Percentiles rank a stretch among this genome's conserved stretches.
phyloP scores from a whole-genome alignment of 2,113 vertebrate species.

The Phyllopteryx taeniolatus region DNA sequence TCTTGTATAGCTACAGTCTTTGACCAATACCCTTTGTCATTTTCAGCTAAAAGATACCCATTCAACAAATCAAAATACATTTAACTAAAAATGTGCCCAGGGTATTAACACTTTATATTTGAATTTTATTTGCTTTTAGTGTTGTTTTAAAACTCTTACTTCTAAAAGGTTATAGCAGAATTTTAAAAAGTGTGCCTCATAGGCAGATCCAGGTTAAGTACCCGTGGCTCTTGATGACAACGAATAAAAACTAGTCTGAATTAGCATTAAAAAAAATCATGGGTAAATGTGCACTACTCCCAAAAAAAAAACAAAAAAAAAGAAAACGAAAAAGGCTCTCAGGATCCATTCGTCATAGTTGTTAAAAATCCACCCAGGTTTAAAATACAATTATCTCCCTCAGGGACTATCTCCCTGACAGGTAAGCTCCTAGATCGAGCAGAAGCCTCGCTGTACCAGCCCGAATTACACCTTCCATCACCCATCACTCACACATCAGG shows the following conservation, averaged over 20 bases:
- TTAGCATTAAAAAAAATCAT: not conserved
- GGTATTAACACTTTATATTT: not conserved
- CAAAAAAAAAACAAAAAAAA: not conserved
- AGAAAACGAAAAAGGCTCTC: not conserved
- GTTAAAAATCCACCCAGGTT: not conserved
- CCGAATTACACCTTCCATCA: slow-evolving; percentile 57
- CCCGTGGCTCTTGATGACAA: not conserved
- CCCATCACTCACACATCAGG: slow-evolving; percentile 52
- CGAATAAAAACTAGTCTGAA: not conserved
- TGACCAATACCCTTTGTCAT: not conserved
- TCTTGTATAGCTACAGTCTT: not conserved
- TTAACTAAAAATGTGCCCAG: not conserved
- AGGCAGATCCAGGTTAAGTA: not conserved
- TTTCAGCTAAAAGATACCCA: not conserved
- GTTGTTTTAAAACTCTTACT: not conserved
- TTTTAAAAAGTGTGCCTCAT: not conserved
- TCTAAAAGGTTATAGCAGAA: not conserved
- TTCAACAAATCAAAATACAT: not conserved
- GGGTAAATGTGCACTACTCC: not conserved
- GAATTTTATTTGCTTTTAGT: not conserved
- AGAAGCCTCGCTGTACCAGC: slow-evolving; percentile 36
- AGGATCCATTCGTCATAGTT: not conserved
- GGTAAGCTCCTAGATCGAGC: slow-evolving; percentile 25
- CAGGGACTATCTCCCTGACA: not conserved
- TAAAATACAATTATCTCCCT: slow-evolving; percentile 13